Conservation (phyloP, 1,140 invertebrate genomes). For the Zaprionus camerounensis region DNA sequence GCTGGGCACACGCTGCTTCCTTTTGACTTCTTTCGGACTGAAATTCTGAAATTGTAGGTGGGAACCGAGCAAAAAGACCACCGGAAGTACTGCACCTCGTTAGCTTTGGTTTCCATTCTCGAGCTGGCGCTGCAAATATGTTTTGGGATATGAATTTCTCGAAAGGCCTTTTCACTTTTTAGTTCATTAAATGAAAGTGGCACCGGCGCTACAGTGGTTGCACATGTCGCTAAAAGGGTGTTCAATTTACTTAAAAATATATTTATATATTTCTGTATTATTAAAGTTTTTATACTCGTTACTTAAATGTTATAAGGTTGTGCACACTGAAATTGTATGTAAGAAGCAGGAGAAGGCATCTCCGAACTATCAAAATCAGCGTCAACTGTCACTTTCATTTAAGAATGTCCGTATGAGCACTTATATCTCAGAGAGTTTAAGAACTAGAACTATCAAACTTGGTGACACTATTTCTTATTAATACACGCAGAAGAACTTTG, state of each 20-base stretch:
- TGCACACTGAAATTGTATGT: not conserved
- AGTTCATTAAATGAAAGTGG: slow-evolving; percentile 57
- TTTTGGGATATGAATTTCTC: slow-evolving; percentile 61
- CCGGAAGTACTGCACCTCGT: slow-evolving; percentile 61
- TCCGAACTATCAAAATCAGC: too few species aligned
- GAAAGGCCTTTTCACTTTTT: slow-evolving; percentile 42
- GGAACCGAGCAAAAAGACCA: not conserved
- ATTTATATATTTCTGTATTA: not conserved
- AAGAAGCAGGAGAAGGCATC: too few species aligned
- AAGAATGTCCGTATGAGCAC: too few species aligned
- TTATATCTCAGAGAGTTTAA: too few species aligned
- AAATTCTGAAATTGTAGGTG: slow-evolving; percentile 12
- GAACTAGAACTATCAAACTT: too few species aligned
- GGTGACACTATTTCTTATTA: not conserved
- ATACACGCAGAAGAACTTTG: not conserved
- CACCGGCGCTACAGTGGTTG: slow-evolving; percentile 10
- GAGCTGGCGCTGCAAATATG: slow-evolving; percentile 38
- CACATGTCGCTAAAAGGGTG: not conserved
- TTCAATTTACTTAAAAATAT: not conserved
- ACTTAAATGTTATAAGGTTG: too few species aligned
- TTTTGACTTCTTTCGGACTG: slow-evolving; percentile 16
- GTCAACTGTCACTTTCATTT: too few species aligned
- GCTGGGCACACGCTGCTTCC: slow-evolving; percentile 38
- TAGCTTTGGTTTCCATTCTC: slow-evolving; percentile 57
- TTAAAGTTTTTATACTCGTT: not conserved